Evolutionary conservation across 2,797 vertebrate species (phyloP), one percentile per base, ranked within the genome.

Genomic region (Aratinga solstitialis): DNA sequence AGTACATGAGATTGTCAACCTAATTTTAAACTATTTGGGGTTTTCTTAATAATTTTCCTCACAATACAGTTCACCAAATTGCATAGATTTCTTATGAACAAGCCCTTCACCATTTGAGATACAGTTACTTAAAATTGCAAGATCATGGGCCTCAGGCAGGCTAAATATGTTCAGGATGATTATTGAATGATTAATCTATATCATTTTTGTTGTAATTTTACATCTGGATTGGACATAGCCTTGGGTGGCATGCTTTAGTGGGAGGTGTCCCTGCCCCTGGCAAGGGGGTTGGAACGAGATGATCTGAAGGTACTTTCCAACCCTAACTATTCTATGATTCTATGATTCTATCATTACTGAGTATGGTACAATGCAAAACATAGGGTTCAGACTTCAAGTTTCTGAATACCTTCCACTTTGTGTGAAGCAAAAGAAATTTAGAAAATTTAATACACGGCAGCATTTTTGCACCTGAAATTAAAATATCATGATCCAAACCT

Each of bases 31-130:
- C 6, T 34, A 24, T 79, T 95, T 91, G 1, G 80, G 2, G 2
- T 24, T 58, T 88, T 95, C 94, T 19, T 75, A 84, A 53, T 90
- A 80, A 71, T 96, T 94, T 97, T 86, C 74, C 17, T 74, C 27
- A 66, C 16, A 89, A 48, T 72, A 69, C 22, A 53, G 11, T 80
- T 87, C 38, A 93, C 17, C 7, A 87, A 90, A 89, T 61, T 63
- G 5, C 20, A 56, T 19, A 72, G 11, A 19, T 80, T 89, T 87
- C 36, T 65, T 53, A 68, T 32, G n/a, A 92, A 62, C 10, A 77
- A 54, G 26, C 6, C 36, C 20, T 81, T 75, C 80, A 61, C 8
- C 17, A 36, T 94, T 56, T 92, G 42, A 89, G 47, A 80, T 56
- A 76, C 5, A 36, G 14, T 61, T 68, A 75, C 23, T 73, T 78